Percentiles rank a stretch among this genome's conserved stretches.
phyloP scores from a whole-genome alignment of 64 coral and sea anemone genomes.

The Dendronephthya gigantea region DNA sequence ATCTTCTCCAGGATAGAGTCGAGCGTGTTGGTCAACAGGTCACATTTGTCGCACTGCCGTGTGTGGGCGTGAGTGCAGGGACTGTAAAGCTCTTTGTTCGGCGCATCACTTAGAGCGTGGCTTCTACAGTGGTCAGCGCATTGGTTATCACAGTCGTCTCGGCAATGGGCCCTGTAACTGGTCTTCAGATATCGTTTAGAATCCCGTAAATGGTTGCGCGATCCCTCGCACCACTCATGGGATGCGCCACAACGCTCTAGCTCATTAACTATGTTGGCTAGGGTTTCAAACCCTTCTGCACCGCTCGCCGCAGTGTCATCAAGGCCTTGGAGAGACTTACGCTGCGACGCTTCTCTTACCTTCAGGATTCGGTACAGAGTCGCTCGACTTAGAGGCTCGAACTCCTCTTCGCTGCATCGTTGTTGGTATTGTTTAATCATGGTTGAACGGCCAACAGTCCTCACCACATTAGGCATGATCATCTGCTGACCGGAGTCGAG shows the following conservation, averaged over 20 bases:
- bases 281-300: conserved; percentile 14
- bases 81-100: conserved; percentile 4
- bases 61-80: conserved; percentile 23
- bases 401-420: conserved; percentile 4
- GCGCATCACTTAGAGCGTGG: conserved; percentile 30
- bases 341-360: conserved; percentile 29
- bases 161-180: conserved; percentile 13
- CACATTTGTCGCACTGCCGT: conserved; percentile 13
- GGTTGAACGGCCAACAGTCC: conserved; percentile 32
- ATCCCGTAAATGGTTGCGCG: not conserved
- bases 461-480: conserved; percentile 12
- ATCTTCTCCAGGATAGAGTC: conserved; percentile 6
- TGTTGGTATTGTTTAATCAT: conserved; percentile 44
- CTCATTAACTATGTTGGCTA: not conserved
- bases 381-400: conserved; percentile 33
- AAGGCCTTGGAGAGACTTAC: conserved; percentile 36
- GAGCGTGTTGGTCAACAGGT: not conserved
- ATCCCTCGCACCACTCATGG: not conserved
- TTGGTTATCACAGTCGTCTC: not conserved
- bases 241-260: conserved; percentile 11
- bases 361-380: conserved; percentile 40
- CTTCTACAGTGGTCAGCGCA: conserved; percentile 34
- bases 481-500: conserved; percentile 32
- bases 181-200: conserved; percentile 34
- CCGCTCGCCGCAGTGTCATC: conserved; percentile 44